Conservation (phyloP, 2,888 invertebrate species). For the Hyposoter dolosus region DNA sequence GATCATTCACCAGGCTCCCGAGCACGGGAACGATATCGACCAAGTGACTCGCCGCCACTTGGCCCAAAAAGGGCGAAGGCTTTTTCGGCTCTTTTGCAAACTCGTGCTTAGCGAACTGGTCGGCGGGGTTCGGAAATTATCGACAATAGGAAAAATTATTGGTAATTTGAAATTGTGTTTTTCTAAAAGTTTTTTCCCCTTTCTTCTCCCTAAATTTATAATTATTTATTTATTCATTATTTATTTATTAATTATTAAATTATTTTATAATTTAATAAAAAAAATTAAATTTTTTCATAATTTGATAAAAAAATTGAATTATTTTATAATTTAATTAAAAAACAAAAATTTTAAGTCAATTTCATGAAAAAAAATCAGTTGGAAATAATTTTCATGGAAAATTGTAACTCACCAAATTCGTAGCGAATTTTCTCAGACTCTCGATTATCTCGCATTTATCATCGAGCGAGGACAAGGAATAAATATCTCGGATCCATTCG, state of each 20-base stretch:
- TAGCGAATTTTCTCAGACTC: slow-evolving; percentile 73
- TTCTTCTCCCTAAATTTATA: too few species aligned
- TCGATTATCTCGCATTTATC: slow-evolving; percentile 79
- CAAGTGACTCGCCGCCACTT: slow-evolving; percentile 73
- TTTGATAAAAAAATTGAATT: too few species aligned
- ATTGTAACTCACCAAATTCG: slow-evolving; percentile 77
- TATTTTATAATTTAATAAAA: too few species aligned
- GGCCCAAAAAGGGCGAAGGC: slow-evolving; percentile 78
- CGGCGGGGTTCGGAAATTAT: neutral
- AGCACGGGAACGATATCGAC: slow-evolving; percentile 73
- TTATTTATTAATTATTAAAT: too few species aligned
- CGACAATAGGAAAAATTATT: neutral
- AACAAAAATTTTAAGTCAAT: too few species aligned
- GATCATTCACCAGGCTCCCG: slow-evolving; percentile 70
- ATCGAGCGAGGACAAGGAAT: slow-evolving; percentile 76
- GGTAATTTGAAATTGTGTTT: slow-evolving; percentile 7
- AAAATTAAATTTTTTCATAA: too few species aligned
- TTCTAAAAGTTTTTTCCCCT: neutral
- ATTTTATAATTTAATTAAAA: too few species aligned
- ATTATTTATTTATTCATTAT: too few species aligned
- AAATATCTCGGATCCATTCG: slow-evolving; percentile 77
- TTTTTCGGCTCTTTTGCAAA: slow-evolving; percentile 69
- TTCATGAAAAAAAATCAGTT: too few species aligned
- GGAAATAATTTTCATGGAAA: neutral
- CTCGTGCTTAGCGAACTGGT: slow-evolving; percentile 75